These are phyloP conservation scores for Colostygia pectinataria DNA, from an alignment of 2,888 invertebrate genomes.

Conservation along the genomic window DNA sequence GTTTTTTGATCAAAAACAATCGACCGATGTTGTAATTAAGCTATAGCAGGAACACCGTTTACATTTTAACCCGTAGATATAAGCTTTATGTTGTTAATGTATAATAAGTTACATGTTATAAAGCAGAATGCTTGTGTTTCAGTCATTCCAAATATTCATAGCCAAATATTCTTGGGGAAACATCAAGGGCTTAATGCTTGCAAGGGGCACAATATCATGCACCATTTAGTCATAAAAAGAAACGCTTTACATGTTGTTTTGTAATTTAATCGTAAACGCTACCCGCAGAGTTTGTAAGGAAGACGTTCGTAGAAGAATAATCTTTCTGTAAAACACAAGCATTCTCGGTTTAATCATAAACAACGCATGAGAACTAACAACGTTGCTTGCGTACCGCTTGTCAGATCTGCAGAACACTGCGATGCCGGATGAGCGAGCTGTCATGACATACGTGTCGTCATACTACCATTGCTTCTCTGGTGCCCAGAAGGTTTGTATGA, in stretches of 20 bases:
- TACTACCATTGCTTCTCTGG: slow-evolving; percentile 99
- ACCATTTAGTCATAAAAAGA: slow-evolving; percentile 38
- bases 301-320: neutral
- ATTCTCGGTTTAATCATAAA: slow-evolving; percentile 49
- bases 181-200: slow-evolving; percentile 28
- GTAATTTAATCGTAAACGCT: slow-evolving; percentile 16
- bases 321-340: slow-evolving; percentile 43
- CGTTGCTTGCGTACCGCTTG: slow-evolving; percentile 79
- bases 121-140: slow-evolving; percentile 54
- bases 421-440: slow-evolving; percentile 99
- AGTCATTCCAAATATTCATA: slow-evolving; percentile 29
- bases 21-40: slow-evolving; percentile 28
- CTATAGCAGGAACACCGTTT: slow-evolving; percentile 25
- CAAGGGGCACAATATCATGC: slow-evolving; percentile 41
- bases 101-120: slow-evolving; percentile 45
- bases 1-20: too few species aligned
- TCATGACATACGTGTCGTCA: slow-evolving; percentile 99
- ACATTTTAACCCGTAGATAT: slow-evolving; percentile 33
- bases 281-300: slow-evolving; percentile 1
- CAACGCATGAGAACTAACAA: slow-evolving; percentile 75
- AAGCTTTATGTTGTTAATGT: slow-evolving; percentile 63
- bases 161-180: slow-evolving; percentile 17
- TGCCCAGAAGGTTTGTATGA: slow-evolving; percentile 96
- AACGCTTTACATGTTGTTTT: slow-evolving; percentile 36
- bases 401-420: slow-evolving; percentile 98